Evolutionary conservation across 2,888 invertebrate species (phyloP), one percentile per base, ranked within the genome.

Genomic region (Plagodis pulveraria): DNA sequence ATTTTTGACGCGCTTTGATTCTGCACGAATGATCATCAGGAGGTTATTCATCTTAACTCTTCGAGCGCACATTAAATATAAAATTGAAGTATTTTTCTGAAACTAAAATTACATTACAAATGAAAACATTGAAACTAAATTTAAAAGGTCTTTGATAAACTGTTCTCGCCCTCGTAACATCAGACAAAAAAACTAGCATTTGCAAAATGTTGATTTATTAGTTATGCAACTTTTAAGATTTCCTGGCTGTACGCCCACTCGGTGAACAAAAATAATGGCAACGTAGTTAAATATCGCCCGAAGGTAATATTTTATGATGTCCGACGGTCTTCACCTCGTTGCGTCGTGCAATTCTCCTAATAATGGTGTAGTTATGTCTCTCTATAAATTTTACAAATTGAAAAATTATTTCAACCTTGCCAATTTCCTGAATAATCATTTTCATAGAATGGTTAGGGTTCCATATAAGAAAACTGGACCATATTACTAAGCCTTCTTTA

Each of bases 231-330:
- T 33, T 45, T 53, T 46, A 33, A n/a, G 1, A 22, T 58, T 42
- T 49, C 11, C 22, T 32, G 40, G 6, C 7, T 33, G 22, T 6
- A 47, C 58, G 45, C 54, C 58, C 50, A 58, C 58, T 50, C 44
- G 41, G 46, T 40, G 12, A 50, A 54, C 42, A 12, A 51, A 42
- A 50, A 51, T n/a, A 47, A 50, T 49, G 55, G 44, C 51, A 47
- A 42, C 45, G 53, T 10, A 48, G 35, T 47, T 45, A 52, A 45
- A 51, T 50, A 59, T 47, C 33, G 60, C 60, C 60, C 40, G 34
- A 49, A 52, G 56, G 49, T 44, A 32, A 5, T 42, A 42, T 52
- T 49, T 40, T 60, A 56, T 40, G 43, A 43, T n/a, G 40, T 35
- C 22, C 50, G 50, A 53, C 41, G 12, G 34, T 47, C 38, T 50